Evolutionary conservation across 2,113 vertebrate genomes (phyloP).

Genomic region (Psilopogon haemacephalus): DNA sequence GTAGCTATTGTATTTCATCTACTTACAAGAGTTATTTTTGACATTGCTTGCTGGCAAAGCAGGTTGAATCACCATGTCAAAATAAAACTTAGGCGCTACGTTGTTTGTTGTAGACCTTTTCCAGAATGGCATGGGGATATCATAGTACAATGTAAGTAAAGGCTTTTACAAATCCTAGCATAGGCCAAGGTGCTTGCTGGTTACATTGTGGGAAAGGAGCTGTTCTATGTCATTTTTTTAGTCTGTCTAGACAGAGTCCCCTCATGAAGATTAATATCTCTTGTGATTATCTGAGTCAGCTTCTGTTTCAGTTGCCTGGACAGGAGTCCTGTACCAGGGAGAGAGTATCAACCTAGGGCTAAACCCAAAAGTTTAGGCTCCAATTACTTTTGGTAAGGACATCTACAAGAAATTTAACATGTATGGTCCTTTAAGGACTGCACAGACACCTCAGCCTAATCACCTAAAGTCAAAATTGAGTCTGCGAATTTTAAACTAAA

Average conservation of each 20-base stretch:
- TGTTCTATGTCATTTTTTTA: background rate
- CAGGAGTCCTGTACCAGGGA: background rate
- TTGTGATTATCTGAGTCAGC: background rate
- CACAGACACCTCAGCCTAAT: background rate
- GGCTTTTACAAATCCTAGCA: background rate
- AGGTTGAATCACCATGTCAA: background rate
- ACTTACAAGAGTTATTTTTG: slow-evolving; percentile 14
- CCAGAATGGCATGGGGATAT: background rate
- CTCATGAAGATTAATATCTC: background rate
- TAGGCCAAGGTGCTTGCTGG: background rate
- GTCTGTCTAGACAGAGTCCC: background rate
- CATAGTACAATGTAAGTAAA: background rate
- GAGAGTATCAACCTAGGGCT: background rate
- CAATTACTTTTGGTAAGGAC: background rate
- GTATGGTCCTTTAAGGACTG: background rate
- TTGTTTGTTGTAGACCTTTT: background rate
- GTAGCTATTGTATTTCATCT: background rate
- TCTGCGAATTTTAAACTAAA: background rate
- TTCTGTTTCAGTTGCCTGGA: background rate
- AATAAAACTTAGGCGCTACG: background rate
- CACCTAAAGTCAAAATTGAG: background rate
- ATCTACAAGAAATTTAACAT: background rate
- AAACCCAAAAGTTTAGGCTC: background rate
- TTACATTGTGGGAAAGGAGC: background rate
- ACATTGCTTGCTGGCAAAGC: background rate